These are phyloP conservation scores for Myiozetetes cayanensis DNA, from an alignment of 2,113 vertebrate genomes.

Conservation along the genomic window DNA sequence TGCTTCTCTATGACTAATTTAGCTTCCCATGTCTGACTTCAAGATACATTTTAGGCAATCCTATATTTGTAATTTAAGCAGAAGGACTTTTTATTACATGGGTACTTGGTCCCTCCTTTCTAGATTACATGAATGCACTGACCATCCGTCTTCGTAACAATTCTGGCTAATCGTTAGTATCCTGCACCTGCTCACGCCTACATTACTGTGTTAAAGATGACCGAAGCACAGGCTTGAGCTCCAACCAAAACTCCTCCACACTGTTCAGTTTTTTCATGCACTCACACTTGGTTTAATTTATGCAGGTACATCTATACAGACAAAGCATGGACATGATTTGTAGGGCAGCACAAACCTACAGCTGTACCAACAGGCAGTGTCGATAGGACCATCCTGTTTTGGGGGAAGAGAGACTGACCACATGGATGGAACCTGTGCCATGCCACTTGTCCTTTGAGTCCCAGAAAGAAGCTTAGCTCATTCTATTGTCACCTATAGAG, in stretches of 20 bases:
- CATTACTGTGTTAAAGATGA: neutral
- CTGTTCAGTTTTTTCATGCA: neutral
- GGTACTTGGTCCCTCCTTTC: neutral
- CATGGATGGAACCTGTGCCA: neutral
- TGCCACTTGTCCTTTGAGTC: neutral
- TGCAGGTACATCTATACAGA: neutral
- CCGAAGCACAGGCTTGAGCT: neutral
- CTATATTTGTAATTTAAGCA: neutral
- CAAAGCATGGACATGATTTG: neutral
- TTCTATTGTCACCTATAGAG: neutral
- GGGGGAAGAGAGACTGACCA: neutral
- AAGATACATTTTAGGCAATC: neutral
- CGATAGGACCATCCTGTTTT: neutral
- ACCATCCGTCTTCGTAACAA: neutral
- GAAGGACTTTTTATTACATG: neutral
- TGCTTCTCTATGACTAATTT: neutral
- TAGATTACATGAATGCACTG: neutral
- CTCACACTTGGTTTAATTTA: neutral
- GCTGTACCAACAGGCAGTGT: neutral
- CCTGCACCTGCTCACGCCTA: neutral
- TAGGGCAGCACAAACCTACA: neutral
- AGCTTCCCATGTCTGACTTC: neutral
- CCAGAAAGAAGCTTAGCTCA: neutral
- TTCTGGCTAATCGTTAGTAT: neutral
- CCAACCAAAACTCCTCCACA: neutral